Evolutionary conservation across 2,888 invertebrate species (phyloP), one percentile per base, ranked within the genome.

Genomic region (Conchocele bisecta): DNA sequence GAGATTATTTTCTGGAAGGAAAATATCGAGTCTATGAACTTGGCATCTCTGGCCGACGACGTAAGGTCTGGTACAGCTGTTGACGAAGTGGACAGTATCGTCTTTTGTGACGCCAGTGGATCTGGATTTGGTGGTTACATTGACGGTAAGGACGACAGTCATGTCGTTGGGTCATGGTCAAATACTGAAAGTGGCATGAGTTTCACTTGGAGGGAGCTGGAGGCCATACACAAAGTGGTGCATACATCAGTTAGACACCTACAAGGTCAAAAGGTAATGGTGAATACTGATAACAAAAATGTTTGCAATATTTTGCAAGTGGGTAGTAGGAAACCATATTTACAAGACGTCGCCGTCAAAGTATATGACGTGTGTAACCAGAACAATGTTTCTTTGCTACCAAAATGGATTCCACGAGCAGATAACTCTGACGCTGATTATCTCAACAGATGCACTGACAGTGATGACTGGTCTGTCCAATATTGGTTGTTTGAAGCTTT

Each of bases 41-140:
- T 11, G 7, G 31, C 29, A 17, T 5, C 9, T 4, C 4, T 50
- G 6, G 6, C 6, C 3, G 50, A 7, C 5, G 6, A 7, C n/a
- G 4, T 7, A n/a, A n/a, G n/a, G n/a, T n/a, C n/a, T n/a, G n/a
- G n/a, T n/a, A n/a, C n/a, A n/a, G n/a, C n/a, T n/a, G n/a, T n/a
- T n/a, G n/a, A n/a, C n/a, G 50, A 5, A 17, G 31, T 29, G 6
- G 50, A 50, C 9, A 28, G 6, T 26, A 3, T 20, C 28, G 53
- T 72, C 22, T 72, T 44, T 53, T 57, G 66, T 33, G 72, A 72
- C 46, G 73, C 73, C 33, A 63, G 67, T 63, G 58, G 53, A 44
- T 29, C 61, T 28, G 50, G 50, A n/a, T 50, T 50, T 28, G 26
- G 50, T 37, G 50, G 46, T 50, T 60, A 4, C 15, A 44, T 22